Conservation (phyloP, 1,140 invertebrate species). For the Drosophila athabasca region DNA sequence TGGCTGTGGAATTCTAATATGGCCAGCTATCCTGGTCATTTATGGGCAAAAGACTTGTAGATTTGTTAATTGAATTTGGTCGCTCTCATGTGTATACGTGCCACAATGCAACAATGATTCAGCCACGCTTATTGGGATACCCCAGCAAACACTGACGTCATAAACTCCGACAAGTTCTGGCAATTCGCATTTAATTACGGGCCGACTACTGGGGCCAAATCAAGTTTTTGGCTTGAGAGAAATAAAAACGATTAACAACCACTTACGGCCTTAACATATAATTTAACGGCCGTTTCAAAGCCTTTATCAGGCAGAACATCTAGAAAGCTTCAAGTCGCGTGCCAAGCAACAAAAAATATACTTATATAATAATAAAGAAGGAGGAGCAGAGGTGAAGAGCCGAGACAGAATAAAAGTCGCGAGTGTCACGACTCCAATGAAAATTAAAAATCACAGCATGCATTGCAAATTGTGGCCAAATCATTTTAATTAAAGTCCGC, state of each 20-base stretch:
- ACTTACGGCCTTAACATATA: slow-evolving; percentile 47
- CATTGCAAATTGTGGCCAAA: slow-evolving; percentile 53
- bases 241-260: slow-evolving; percentile 43
- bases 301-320: slow-evolving; percentile 33
- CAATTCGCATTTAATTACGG: slow-evolving; percentile 27
- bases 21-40: too few species aligned
- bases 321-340: slow-evolving; percentile 49
- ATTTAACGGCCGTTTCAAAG: slow-evolving; percentile 54
- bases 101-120: too few species aligned
- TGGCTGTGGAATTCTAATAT: too few species aligned
- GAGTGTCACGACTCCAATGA: slow-evolving; percentile 60
- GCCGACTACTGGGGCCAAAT: slow-evolving; percentile 25
- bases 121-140: too few species aligned
- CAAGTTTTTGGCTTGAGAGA: slow-evolving; percentile 48
- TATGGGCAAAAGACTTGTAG: too few species aligned
- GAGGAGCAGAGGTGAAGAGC: slow-evolving; percentile 8
- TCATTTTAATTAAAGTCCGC: slow-evolving; percentile 67
- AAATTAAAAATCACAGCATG: slow-evolving; percentile 76
- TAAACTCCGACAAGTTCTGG: background rate
- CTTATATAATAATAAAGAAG: slow-evolving; percentile 6
- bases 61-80: too few species aligned
- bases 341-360: slow-evolving; percentile 11
- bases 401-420: slow-evolving; percentile 21
- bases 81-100: too few species aligned
- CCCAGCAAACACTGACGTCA: background rate